Evolutionary conservation across 2,888 invertebrate species (phyloP).

Genomic region (Eupithecia vulgata): DNA sequence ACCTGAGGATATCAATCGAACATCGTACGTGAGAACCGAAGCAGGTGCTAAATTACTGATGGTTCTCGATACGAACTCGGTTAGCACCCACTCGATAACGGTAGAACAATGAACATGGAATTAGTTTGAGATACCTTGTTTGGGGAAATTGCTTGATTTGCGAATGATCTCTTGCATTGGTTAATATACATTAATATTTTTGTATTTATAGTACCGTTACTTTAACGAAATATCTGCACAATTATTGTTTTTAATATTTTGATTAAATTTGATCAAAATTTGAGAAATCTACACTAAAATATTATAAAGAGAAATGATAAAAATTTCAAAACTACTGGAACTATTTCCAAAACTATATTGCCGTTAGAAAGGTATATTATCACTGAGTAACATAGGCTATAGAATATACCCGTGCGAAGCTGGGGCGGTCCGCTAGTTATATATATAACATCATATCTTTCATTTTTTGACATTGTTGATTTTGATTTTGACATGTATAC

Average conservation of each 20-base stretch:
- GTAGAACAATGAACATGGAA: conserved; percentile 22
- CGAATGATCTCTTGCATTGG: background rate
- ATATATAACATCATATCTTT: too few relatives aligned
- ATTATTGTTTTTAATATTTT: background rate
- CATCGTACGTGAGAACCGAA: conserved; percentile 57
- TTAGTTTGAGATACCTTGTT: conserved; percentile 10
- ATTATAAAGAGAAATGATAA: too few relatives aligned
- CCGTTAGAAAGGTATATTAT: too few relatives aligned
- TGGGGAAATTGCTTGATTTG: background rate
- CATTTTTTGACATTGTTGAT: too few relatives aligned
- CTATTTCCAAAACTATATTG: too few relatives aligned
- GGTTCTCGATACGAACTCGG: conserved; percentile 35
- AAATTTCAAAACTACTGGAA: too few relatives aligned
- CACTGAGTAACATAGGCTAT: too few relatives aligned
- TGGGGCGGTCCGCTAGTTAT: too few relatives aligned
- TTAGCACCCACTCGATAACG: conserved; percentile 27
- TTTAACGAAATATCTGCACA: background rate
- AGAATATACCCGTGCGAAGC: too few relatives aligned
- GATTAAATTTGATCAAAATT: too few relatives aligned
- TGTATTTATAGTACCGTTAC: background rate
- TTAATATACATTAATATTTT: background rate
- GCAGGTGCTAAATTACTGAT: conserved; percentile 53
- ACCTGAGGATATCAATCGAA: conserved; percentile 53
- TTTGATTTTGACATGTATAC: too few relatives aligned
- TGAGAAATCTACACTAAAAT: too few relatives aligned